Evolutionary conservation across 35 echinoderm and acorn worm species (phyloP).

Genomic region (Ophiothrix spiculata): DNA sequence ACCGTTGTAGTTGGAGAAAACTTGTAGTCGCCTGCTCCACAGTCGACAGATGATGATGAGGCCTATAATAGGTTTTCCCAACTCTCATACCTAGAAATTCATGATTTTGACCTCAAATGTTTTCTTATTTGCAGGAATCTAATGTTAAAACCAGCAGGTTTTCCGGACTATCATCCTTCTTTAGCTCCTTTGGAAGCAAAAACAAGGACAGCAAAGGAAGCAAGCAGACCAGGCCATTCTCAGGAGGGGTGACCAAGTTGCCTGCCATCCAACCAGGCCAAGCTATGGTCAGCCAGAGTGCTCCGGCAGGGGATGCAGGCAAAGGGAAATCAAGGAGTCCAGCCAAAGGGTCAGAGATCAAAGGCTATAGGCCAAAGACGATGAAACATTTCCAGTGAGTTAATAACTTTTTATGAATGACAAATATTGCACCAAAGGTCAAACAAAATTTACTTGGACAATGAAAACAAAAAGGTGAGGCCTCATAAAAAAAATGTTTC

Average conservation of each 20-base stretch:
- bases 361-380: slow-evolving; percentile 51
- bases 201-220: slow-evolving; percentile 36
- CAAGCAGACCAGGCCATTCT: slow-evolving; percentile 4
- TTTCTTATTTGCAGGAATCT: slow-evolving; percentile 23
- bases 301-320: neutral
- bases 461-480: no score
- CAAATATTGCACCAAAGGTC: neutral
- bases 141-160: slow-evolving; percentile 12
- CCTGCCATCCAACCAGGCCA: slow-evolving; percentile 73
- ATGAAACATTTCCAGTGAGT: slow-evolving; percentile 80
- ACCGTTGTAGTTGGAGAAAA: no score
- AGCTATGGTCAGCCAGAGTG: slow-evolving; percentile 61
- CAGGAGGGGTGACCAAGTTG: slow-evolving; percentile 9
- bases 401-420: neutral
- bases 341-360: slow-evolving; percentile 13
- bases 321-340: neutral
- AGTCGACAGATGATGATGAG: neutral
- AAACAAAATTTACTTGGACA: no score
- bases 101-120: neutral
- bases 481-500: no score
- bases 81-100: neutral
- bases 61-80: neutral
- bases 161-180: slow-evolving; percentile 75
- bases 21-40: no score
- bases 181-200: slow-evolving; percentile 66